These are phyloP conservation scores for Parnassius mnemosyne DNA, from an alignment of 2,888 invertebrate species.

Conservation along the genomic window DNA sequence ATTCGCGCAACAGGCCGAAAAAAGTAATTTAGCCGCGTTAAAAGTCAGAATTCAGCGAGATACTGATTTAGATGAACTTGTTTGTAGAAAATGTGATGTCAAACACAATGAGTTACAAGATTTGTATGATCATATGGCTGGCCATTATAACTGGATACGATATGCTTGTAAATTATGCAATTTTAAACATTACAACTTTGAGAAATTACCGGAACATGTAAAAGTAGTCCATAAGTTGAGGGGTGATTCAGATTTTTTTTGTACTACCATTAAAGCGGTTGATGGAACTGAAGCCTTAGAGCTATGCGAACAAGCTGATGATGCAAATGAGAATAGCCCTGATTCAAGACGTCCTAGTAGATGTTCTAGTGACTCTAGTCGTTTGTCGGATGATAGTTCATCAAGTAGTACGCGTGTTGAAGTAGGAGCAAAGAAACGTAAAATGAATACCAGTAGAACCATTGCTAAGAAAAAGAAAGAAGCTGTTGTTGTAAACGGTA, in stretches of 20 bases:
- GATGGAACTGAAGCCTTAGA: conserved; percentile 66
- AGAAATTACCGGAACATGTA: conserved; percentile 84
- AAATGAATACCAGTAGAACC: conserved; percentile 47
- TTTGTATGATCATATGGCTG: conserved; percentile 82
- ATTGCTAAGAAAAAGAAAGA: conserved; percentile 54
- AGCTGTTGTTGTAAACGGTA: conserved; percentile 44
- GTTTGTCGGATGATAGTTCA: conserved; percentile 70
- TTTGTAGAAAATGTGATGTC: conserved; percentile 77
- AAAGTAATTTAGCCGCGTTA: conserved; percentile 62
- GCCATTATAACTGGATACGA: conserved; percentile 85
- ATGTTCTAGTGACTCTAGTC: conserved; percentile 71
- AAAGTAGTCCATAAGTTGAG: conserved; percentile 82
- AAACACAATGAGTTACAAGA: conserved; percentile 72
- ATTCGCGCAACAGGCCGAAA: conserved; percentile 60
- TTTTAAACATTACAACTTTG: conserved; percentile 84
- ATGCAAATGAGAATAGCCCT: conserved; percentile 51
- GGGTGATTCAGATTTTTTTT: conserved; percentile 75
- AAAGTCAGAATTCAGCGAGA: conserved; percentile 59
- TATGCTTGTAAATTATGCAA: conserved; percentile 88
- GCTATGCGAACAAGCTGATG: conserved; percentile 48
- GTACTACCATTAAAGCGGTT: conserved; percentile 69
- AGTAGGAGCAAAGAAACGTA: conserved; percentile 56
- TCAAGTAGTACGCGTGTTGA: conserved; percentile 60
- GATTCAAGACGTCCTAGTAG: conserved; percentile 66
- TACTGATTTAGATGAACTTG: conserved; percentile 60